These are phyloP conservation scores for Elgaria multicarinata DNA, from an alignment of 2,113 vertebrate species.

Conservation along the genomic window DNA sequence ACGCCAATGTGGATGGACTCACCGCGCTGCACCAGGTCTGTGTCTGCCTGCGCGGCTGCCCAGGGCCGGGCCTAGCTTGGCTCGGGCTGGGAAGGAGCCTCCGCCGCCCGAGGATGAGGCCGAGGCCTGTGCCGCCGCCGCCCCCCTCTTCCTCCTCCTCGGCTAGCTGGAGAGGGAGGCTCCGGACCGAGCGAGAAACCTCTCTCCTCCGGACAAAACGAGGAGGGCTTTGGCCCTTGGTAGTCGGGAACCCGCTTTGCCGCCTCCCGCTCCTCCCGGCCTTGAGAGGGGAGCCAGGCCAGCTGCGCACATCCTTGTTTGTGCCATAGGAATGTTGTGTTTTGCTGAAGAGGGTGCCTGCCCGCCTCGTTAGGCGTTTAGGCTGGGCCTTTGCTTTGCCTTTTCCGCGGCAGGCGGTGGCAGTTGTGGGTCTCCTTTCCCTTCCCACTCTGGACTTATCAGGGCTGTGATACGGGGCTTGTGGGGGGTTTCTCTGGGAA, in stretches of 20 bases:
- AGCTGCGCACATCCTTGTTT: background rate
- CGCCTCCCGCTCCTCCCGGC: background rate
- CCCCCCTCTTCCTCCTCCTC: background rate
- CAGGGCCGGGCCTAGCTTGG: background rate
- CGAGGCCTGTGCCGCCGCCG: conserved; percentile 25
- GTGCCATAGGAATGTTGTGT: background rate
- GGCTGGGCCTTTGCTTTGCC: background rate
- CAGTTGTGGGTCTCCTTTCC: background rate
- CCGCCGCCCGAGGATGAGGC: background rate
- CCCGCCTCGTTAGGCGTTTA: background rate
- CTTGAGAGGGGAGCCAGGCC: background rate
- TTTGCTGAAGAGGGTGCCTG: background rate
- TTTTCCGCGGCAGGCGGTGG: background rate
- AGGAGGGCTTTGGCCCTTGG: conserved; percentile 15
- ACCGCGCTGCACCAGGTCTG: conserved; percentile 96
- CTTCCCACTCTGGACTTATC: background rate
- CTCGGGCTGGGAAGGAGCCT: background rate
- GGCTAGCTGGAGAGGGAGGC: conserved; percentile 39
- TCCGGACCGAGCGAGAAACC: conserved; percentile 21
- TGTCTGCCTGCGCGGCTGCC: background rate
- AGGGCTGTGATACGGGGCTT: background rate
- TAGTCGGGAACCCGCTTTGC: background rate
- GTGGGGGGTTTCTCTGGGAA: background rate
- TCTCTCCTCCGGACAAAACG: background rate
- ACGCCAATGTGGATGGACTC: conserved; percentile 98